These are phyloP conservation scores for Plotosus lineatus DNA, from an alignment of 2,113 vertebrate species.

Conservation along the genomic window DNA sequence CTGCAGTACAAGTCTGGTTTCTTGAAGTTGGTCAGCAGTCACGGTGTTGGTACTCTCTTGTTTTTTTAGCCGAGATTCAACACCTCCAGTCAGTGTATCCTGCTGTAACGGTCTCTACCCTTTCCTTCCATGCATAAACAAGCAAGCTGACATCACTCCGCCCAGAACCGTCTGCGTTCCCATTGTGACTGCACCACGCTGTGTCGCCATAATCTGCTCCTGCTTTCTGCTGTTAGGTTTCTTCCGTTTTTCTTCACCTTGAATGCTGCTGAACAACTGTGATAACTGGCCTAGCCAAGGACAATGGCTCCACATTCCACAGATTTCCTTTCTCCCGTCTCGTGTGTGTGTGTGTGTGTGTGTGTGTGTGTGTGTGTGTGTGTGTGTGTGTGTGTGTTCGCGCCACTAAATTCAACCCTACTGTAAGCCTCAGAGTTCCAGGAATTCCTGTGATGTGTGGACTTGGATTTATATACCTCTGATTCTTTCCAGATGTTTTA, in stretches of 20 bases:
- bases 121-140: constrained; percentile 20
- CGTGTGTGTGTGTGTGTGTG: constrained; percentile 27
- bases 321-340: constrained; percentile 3
- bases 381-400: constrained; percentile 20
- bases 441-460: constrained; percentile 61
- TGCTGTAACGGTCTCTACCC: not conserved
- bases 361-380: constrained; percentile 4
- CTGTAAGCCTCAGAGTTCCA: constrained; percentile 49
- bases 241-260: not conserved
- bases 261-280: not conserved
- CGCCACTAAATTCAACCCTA: constrained; percentile 47
- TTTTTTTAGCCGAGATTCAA: constrained; percentile 8
- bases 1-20: not conserved
- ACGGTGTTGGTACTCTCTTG: not conserved
- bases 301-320: constrained; percentile 32
- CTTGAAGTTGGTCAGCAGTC: not conserved
- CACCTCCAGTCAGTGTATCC: constrained; percentile 18
- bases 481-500: constrained; percentile 53
- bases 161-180: not conserved
- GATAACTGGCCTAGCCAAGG: not conserved
- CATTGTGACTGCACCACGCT: not conserved
- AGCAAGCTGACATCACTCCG: constrained; percentile 15
- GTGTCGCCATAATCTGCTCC: not conserved
- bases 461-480: constrained; percentile 35
- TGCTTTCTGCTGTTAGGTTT: not conserved